Percentiles rank a stretch among this genome's conserved stretches.
Conservation (phyloP, 2,113 vertebrate species). For the Sinocyclocheilus grahami region DNA sequence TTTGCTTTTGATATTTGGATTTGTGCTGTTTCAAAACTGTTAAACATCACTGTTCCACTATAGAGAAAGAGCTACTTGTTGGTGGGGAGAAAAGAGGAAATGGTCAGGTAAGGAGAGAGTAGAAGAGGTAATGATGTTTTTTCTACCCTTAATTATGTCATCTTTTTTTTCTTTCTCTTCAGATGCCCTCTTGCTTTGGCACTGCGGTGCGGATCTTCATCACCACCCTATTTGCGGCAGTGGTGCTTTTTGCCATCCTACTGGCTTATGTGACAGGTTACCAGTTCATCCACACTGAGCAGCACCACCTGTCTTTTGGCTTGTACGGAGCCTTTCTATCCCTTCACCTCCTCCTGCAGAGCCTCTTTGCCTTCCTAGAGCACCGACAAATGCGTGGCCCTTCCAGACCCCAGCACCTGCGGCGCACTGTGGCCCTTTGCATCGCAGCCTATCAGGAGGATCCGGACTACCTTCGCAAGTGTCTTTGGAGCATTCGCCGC, state of each 20-base stretch:
- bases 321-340: too few species aligned
- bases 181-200: conserved; percentile 92
- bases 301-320: conserved; percentile 69
- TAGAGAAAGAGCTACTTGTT: background rate
- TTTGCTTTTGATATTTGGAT: background rate
- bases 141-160: background rate
- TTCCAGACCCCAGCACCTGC: too few species aligned
- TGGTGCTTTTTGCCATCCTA: conserved; percentile 92
- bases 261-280: conserved; percentile 96
- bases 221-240: conserved; percentile 92
- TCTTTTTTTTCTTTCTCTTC: background rate
- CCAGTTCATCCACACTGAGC: conserved; percentile 98
- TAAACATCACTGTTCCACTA: background rate
- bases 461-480: too few species aligned
- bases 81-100: too few species aligned
- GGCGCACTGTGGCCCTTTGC: too few species aligned
- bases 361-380: too few species aligned
- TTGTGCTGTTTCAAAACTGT: background rate
- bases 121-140: background rate
- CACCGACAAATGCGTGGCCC: too few species aligned
- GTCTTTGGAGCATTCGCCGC: too few species aligned
- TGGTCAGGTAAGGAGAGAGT: too few species aligned
- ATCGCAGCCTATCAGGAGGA: too few species aligned
- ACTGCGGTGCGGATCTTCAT: conserved; percentile 86
- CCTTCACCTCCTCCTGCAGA: too few species aligned